Evolutionary conservation across 1,140 invertebrate species (phyloP).

Genomic region (Dufourea novaeangliae): DNA sequence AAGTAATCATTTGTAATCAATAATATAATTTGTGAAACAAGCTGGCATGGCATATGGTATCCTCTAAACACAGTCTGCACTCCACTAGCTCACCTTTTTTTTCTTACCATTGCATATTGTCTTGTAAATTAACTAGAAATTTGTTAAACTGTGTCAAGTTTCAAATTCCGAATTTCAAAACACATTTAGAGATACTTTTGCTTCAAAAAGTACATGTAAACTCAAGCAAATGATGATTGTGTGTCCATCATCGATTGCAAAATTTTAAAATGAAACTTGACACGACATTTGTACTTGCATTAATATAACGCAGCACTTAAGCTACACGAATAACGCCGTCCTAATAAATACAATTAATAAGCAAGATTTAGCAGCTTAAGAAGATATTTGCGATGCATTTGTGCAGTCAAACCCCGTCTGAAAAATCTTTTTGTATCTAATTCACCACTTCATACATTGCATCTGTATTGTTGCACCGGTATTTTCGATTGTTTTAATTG

Average conservation of each 20-base stretch:
- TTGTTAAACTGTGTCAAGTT: slow-evolving; percentile 65
- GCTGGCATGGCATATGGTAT: slow-evolving; percentile 80
- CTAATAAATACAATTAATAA: slow-evolving; percentile 75
- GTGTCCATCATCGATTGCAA: slow-evolving; percentile 15
- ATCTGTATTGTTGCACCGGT: slow-evolving; percentile 35
- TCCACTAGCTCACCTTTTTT: slow-evolving; percentile 81
- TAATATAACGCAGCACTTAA: slow-evolving; percentile 69
- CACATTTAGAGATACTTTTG: not conserved
- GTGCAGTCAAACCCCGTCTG: slow-evolving; percentile 61
- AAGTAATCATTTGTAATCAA: slow-evolving; percentile 73
- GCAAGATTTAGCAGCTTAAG: slow-evolving; percentile 70
- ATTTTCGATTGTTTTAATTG: slow-evolving; percentile 59
- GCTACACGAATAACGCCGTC: slow-evolving; percentile 74
- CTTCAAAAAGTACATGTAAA: slow-evolving; percentile 14
- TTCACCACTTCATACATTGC: slow-evolving; percentile 40
- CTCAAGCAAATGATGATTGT: slow-evolving; percentile 12
- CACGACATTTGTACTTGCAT: slow-evolving; percentile 69
- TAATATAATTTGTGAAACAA: slow-evolving; percentile 76
- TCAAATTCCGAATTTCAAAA: slow-evolving; percentile 43
- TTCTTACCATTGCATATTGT: slow-evolving; percentile 77
- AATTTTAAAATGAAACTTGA: slow-evolving; percentile 71
- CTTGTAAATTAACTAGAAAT: slow-evolving; percentile 74
- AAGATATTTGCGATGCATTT: slow-evolving; percentile 74
- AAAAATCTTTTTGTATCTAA: slow-evolving; percentile 51
- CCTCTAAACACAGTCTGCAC: slow-evolving; percentile 83